Base-by-base conservation (phyloP, 1,140 invertebrate genomes). In the Dolichoris vasculosae region DNA sequence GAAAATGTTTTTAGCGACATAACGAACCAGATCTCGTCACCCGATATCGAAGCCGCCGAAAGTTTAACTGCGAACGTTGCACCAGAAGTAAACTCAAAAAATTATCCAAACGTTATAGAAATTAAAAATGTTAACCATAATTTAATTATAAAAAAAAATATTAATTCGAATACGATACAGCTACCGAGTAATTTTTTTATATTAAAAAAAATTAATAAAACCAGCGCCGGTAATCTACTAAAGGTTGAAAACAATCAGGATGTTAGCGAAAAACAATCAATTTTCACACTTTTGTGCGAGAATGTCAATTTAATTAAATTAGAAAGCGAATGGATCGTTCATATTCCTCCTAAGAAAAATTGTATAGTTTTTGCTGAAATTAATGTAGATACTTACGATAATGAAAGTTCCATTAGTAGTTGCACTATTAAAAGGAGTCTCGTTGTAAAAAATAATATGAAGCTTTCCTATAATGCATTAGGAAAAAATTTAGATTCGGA, bases 311-410 rank as follows among this genome's bases (percentile, higher is more conserved):
- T 71, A 71, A 71, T 71, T 40, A 38, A 40, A 17, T 9, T 71
- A 71, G 1, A 15, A 40, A 23, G 40, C 23, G 67, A 71, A 6
- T 71, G 67, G 67, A 40, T 71, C 40, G 67, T 71, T 40, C 67
- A 71, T 71, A 40, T 71, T 71, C 67, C 67, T 4, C 40, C 67
- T 40, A 71, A 40, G 20, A 71, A 40, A 32, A 40, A 17, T 71
- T 71, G 6, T 26, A 71, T 71, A 40, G 67, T 71, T 71, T 71
- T 71, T 71, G 67, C 67, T 71, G 67, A 71, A 71, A 71, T 71
- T 8, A 71, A 20, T 71, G 67, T 71, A 71, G 20, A 71, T 71
- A 71, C 20, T 23, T 71, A 8, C 11, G 67, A 71, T 26, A 9
- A 71, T 40, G 67, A 71, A 71, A 71, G 67, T 9, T 71, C 20